phyloP scores from a whole-genome alignment of 2,888 invertebrate species.

The Dynastes tityus region DNA sequence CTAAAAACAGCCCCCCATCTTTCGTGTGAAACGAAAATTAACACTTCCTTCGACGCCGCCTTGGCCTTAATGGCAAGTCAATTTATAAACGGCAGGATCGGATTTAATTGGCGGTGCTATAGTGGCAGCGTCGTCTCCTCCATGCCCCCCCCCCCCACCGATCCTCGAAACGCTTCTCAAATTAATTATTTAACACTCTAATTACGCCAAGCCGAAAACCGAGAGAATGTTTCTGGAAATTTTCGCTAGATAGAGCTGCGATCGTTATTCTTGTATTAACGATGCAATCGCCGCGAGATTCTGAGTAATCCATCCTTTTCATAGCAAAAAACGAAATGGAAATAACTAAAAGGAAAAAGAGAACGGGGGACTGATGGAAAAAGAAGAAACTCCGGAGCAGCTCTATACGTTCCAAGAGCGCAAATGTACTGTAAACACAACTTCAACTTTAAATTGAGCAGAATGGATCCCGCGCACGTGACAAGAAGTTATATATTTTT shows the following conservation, averaged over 20 bases:
- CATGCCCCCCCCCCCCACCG: constrained; percentile 36
- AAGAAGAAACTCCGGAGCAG: constrained; percentile 33
- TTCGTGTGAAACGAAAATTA: constrained; percentile 24
- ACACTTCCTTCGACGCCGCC: constrained; percentile 44
- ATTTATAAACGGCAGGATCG: constrained; percentile 53
- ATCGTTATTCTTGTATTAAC: too few species aligned
- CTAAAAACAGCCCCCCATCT: neutral
- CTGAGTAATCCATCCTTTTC: neutral
- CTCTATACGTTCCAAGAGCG: constrained; percentile 54
- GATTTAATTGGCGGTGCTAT: constrained; percentile 60
- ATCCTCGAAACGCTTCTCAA: constrained; percentile 53
- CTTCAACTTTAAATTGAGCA: constrained; percentile 69
- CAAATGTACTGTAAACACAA: constrained; percentile 69
- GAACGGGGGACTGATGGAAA: constrained; percentile 13
- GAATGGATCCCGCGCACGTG: constrained; percentile 68
- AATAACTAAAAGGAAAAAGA: neutral
- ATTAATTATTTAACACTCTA: constrained; percentile 63
- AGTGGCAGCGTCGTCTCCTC: neutral
- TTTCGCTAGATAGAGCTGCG: neutral
- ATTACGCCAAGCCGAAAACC: constrained; percentile 60
- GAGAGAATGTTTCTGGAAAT: constrained; percentile 13
- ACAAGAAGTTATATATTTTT: constrained; percentile 70
- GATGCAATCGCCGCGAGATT: constrained; percentile 31
- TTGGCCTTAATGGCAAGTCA: constrained; percentile 26
- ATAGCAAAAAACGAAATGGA: too few species aligned